These are phyloP conservation scores for Lacerta agilis DNA, from an alignment of 2,797 vertebrate genomes.

Conservation along the genomic window DNA sequence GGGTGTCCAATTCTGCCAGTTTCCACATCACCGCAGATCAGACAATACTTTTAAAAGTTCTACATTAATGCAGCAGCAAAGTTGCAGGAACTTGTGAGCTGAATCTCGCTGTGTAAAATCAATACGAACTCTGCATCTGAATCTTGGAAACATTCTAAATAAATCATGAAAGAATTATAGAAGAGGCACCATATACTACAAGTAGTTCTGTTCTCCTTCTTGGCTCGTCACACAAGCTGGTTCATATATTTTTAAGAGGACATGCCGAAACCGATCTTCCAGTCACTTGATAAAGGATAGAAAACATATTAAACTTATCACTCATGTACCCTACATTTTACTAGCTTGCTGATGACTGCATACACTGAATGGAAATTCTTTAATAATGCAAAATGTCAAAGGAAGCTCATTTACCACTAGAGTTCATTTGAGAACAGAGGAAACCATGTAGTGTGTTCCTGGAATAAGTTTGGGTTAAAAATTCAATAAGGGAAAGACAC, in stretches of 20 bases:
- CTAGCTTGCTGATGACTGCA: conserved; percentile 17
- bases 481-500: background rate
- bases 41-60: conserved; percentile 1
- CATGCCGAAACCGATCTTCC: conserved; percentile 44
- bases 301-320: background rate
- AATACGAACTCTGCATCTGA: conserved; percentile 47
- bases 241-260: conserved; percentile 77
- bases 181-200: background rate
- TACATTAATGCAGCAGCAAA: conserved; percentile 13
- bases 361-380: conserved; percentile 41
- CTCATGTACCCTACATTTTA: conserved; percentile 23
- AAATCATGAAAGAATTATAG: conserved; percentile 73
- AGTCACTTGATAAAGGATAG: conserved; percentile 28
- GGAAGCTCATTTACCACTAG: conserved; percentile 35
- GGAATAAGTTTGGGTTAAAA: background rate
- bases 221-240: conserved; percentile 40
- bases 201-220: conserved; percentile 1
- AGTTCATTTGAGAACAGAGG: conserved; percentile 24
- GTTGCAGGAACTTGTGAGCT: conserved; percentile 52
- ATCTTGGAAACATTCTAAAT: conserved; percentile 74
- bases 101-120: conserved; percentile 57
- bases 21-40: background rate
- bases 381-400: conserved; percentile 41
- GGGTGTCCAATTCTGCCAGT: background rate
- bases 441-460: conserved; percentile 15